A percentile compares a stretch with the other conserved stretches of the same genome.
phyloP scores from a whole-genome alignment of 2,888 invertebrate genomes.

The Megamerina dolium region DNA sequence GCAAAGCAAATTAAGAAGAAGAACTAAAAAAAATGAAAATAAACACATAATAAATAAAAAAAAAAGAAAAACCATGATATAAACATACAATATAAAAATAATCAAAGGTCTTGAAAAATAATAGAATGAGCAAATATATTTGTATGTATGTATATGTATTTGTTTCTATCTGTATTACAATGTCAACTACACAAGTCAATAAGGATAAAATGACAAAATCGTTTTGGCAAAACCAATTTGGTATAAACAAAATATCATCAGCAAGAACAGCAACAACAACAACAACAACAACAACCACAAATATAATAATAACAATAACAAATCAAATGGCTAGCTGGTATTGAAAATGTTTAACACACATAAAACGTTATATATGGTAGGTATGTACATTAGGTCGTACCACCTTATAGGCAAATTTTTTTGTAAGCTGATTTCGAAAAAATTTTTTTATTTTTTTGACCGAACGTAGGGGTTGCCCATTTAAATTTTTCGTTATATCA shows the following conservation, averaged over 20 bases:
- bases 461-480: too few relatives aligned
- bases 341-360: not conserved
- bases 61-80: not conserved
- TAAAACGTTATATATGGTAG: too few relatives aligned
- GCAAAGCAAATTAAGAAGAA: too few relatives aligned
- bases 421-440: too few relatives aligned
- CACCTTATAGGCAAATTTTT: too few relatives aligned
- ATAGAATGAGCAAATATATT: not conserved
- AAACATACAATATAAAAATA: not conserved
- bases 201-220: not conserved
- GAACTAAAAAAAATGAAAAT: too few relatives aligned
- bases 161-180: too few relatives aligned
- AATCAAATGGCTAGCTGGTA: not conserved
- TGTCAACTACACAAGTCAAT: too few relatives aligned
- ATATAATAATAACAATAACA: slow-evolving; percentile 6
- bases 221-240: not conserved
- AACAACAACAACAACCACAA: slow-evolving; percentile 5
- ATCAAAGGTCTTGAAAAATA: not conserved
- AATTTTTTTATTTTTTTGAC: too few relatives aligned
- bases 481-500: too few relatives aligned
- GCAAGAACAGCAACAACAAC: not conserved
- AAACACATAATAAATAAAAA: too few relatives aligned
- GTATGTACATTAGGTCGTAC: too few relatives aligned
- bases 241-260: slow-evolving; percentile 1
- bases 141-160: not conserved